Base-by-base conservation (phyloP, 2,797 vertebrate genomes). In the Peromyscus aztecus region DNA sequence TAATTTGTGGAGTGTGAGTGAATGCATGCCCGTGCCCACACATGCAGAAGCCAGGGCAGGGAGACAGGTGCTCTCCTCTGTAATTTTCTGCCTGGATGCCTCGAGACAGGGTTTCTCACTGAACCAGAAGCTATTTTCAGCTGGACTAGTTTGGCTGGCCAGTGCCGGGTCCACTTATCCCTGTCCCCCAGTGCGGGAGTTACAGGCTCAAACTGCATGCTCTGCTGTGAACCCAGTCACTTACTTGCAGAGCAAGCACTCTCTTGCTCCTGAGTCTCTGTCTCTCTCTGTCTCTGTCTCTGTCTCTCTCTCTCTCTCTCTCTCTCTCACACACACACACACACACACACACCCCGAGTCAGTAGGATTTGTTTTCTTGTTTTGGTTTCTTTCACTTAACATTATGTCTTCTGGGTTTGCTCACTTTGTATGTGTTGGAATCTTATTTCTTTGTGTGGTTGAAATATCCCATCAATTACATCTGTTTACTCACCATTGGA, bases 351-450 rank as follows among this genome's bases (percentile, higher is more conserved):
- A 52, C 52, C 2, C 52, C 14, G 21, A 81, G 13, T 82, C 46
- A 19, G 14, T 0, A 57, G 49, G n/a, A 61, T 57, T 75, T 81
- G 31, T 55, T 40, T 63, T 91, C 34, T 77, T 71, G 7, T 37
- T 77, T 52, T 73, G 37, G 8, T 29, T 80, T 63, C 76, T 40
- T 81, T 95, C 43, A 83, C 46, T 89, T 92, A 95, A 76, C 21
- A 9, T 77, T 52, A 14, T 40, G 1, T 77, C 31, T 40, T 67
- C 73, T n/a, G 11, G 24, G 27, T 59, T 65, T 17, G 23, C 77
- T 75, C 12, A 4, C 23, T 40, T 43, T 65, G 10, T 71, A 6
- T 7, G 1, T 37, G 14, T 77, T 52, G 59, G 78, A 37, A 73
- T 86, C 59, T 76, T 27, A 4, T 63, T 84, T 31, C 37, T 65